Evolutionary conservation across 2,888 invertebrate genomes (phyloP), one percentile per base, ranked within the genome.

Genomic region (Sicus ferrugineus): DNA sequence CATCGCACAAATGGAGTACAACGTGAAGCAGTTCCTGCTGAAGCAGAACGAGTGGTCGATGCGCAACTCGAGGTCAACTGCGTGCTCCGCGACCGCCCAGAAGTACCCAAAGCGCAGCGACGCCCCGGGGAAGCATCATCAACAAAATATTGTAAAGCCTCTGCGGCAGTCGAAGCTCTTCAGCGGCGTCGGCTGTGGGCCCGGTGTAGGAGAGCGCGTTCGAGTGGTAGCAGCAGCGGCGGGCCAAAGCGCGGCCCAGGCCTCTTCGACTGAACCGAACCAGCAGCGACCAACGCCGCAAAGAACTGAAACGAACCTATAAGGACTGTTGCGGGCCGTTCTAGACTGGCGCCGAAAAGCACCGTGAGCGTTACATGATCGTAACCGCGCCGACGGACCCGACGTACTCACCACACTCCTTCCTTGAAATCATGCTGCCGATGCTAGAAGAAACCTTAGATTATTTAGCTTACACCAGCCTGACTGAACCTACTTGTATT

Each of bases 1-100:
- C 80, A 88, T 91, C 76, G 90, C 90, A 23, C 89, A 91, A 80
- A 92, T 92, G 91, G 92, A 92, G 80, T 91, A 91, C 79, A 91
- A 92, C 80, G 92, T 92, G n/a, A 91, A 91, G 83, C 89, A 90
- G 81, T 91, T 92, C 83, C 84, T 92, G 76, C 86, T 91, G 80
- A 91, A 91, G 74, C 85, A 86, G 68, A 86, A 85, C 69, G 85
- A 86, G 75, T 86, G 85, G 85, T 85, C 85, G 5, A 85, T 85
- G 80, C 80, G 82, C 16, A 67, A 67, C 30, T 59, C 67, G 80
- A 30, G 7, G 56, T 26, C 26, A 6, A 61, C 21, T 7, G 67
- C 30, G 6, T 50, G 42, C 11, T 28, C 42, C 5, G 46, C 50
- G 16, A 67, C 46, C 9, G 23, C 54, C 7, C 42, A 23, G 31